Percentiles rank a stretch among this genome's conserved stretches.
Conservation (phyloP, 2,797 vertebrate species). For the Trematomus bernacchii region DNA sequence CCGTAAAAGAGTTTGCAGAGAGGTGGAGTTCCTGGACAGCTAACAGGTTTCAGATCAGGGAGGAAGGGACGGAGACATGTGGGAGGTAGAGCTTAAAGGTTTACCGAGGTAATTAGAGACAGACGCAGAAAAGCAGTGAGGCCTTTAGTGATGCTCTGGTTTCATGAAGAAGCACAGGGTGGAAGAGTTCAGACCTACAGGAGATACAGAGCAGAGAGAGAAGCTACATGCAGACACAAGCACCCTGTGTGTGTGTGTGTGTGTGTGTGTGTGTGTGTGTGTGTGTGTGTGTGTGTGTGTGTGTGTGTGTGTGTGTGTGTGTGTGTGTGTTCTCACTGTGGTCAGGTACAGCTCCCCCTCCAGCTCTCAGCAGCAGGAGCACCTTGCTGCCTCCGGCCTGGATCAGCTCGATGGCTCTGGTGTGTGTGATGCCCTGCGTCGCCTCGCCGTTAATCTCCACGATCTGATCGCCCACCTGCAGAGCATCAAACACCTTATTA, state of each 20-base stretch:
- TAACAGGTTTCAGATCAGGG: conserved; percentile 45
- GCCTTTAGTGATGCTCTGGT: conserved; percentile 99
- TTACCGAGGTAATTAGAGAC: conserved; percentile 99
- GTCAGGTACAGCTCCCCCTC: conserved; percentile 95
- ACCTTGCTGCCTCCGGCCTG: conserved; percentile 96
- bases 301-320: conserved; percentile 9
- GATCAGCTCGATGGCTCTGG: conserved; percentile 97
- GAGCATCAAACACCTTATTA: not conserved
- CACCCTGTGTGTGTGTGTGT: conserved; percentile 55
- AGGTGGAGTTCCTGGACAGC: conserved; percentile 41
- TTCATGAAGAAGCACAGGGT: conserved; percentile 99
- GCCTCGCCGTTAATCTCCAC: conserved; percentile 98
- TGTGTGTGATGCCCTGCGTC: conserved; percentile 98
- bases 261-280: conserved; percentile 12
- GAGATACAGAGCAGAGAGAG: conserved; percentile 85
- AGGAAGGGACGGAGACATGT: conserved; percentile 47
- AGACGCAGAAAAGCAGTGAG: conserved; percentile 99
- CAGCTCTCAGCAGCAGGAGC: conserved; percentile 92
- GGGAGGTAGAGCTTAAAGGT: conserved; percentile 78
- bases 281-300: conserved; percentile 37
- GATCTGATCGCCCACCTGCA: conserved; percentile 97
- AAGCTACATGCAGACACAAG: conserved; percentile 74
- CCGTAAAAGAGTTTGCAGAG: conserved; percentile 47
- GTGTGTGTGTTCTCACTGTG: conserved; percentile 87
- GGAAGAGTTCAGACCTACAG: conserved; percentile 99